Conservation (phyloP, 2,888 invertebrate genomes). For the Amiota minor region DNA sequence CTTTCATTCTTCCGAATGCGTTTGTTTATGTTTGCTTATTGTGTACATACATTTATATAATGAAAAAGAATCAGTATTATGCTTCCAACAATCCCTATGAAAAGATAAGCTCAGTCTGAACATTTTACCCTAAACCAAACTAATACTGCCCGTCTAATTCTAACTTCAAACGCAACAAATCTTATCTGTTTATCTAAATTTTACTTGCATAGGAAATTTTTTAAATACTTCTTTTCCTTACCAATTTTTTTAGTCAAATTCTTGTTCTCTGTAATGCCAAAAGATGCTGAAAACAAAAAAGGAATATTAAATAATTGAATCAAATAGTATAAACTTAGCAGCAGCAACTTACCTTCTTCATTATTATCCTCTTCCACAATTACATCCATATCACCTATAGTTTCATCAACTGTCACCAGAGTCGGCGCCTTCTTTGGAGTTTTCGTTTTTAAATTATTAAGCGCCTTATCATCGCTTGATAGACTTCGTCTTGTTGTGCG, state of each 20-base stretch:
- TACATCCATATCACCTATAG: slow-evolving; percentile 40
- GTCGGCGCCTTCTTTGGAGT: background rate
- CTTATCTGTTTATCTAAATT: too few relatives aligned
- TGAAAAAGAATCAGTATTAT: too few relatives aligned
- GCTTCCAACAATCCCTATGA: too few relatives aligned
- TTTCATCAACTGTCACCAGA: slow-evolving; percentile 32
- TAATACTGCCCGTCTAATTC: too few relatives aligned
- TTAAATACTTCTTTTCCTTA: background rate
- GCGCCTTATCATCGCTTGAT: slow-evolving; percentile 23
- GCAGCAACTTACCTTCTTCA: slow-evolving; percentile 21
- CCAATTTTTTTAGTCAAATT: background rate
- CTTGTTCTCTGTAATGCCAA: background rate
- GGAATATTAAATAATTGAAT: background rate
- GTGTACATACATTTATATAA: too few relatives aligned
- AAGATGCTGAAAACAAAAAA: background rate
- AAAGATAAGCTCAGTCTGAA: too few relatives aligned
- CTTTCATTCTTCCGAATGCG: too few relatives aligned
- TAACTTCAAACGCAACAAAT: too few relatives aligned
- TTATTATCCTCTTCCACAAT: slow-evolving; percentile 33
- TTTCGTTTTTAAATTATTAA: background rate
- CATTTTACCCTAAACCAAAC: too few relatives aligned
- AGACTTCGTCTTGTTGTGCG: background rate
- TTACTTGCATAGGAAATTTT: too few relatives aligned
- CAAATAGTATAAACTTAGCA: background rate
- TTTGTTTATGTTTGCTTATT: too few relatives aligned